Evolutionary conservation across 1,140 invertebrate genomes (phyloP).

Genomic region (Araneus ventricosus): DNA sequence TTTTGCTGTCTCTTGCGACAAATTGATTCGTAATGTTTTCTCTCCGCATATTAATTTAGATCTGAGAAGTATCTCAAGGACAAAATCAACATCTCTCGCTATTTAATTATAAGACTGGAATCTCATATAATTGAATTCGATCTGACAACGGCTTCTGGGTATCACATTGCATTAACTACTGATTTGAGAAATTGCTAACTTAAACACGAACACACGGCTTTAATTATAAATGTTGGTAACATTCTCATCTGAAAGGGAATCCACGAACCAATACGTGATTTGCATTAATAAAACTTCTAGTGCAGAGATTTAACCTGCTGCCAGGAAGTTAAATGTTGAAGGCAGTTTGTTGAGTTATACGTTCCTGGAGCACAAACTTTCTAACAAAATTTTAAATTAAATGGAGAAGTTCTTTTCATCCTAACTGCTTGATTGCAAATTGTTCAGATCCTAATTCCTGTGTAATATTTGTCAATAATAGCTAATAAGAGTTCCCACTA

Average conservation of each 20-base stretch:
- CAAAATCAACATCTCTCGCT: conserved; percentile 21
- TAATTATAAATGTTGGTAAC: conserved; percentile 1
- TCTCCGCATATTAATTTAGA: conserved; percentile 33
- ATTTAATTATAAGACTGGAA: conserved; percentile 12
- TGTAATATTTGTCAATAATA: too few relatives aligned
- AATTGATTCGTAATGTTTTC: too few relatives aligned
- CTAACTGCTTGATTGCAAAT: too few relatives aligned
- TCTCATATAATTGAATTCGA: conserved; percentile 21
- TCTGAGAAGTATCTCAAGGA: neutral
- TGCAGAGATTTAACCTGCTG: too few relatives aligned
- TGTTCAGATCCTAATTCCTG: too few relatives aligned
- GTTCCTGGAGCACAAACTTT: too few relatives aligned
- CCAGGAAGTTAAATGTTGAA: too few relatives aligned
- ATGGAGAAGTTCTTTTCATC: too few relatives aligned
- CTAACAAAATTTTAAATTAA: too few relatives aligned
- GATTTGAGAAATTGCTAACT: conserved; percentile 9
- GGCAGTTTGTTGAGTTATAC: too few relatives aligned
- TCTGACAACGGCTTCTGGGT: neutral
- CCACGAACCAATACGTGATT: neutral
- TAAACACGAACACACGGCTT: neutral
- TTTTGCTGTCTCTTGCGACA: too few relatives aligned
- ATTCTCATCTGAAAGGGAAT: neutral
- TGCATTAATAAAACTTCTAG: neutral
- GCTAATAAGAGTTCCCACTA: too few relatives aligned
- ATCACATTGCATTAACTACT: neutral